Conservation (phyloP, 2,797 vertebrate species). For the Falco peregrinus region DNA sequence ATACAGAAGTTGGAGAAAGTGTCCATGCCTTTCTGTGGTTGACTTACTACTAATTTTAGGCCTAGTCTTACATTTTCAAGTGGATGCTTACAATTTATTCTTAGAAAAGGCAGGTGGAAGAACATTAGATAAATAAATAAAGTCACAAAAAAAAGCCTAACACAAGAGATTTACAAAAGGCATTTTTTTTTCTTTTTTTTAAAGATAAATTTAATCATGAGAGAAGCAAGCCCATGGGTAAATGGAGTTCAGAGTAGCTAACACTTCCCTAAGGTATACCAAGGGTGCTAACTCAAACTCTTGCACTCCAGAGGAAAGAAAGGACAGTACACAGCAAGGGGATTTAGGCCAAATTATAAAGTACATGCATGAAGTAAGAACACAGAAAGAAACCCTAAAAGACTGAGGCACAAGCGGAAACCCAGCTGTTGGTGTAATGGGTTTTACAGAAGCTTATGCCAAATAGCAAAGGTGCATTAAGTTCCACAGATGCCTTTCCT, state of each 20-base stretch:
- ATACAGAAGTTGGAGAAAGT: not conserved
- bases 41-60: not conserved
- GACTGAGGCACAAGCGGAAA: not conserved
- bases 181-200: too few relatives aligned
- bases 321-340: not conserved
- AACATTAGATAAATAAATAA: not conserved
- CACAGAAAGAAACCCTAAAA: not conserved
- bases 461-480: not conserved
- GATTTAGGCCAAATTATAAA: not conserved
- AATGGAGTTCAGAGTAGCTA: not conserved
- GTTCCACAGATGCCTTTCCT: not conserved
- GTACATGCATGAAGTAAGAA: not conserved
- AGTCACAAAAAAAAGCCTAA: not conserved
- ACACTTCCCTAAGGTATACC: not conserved
- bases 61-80: not conserved
- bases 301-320: not conserved
- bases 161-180: not conserved
- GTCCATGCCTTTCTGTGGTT: not conserved
- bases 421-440: fast-evolving
- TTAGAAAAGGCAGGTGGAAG: not conserved
- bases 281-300: not conserved
- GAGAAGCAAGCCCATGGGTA: not conserved
- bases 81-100: not conserved
- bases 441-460: not conserved
- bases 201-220: not conserved